A percentile compares a stretch with the other conserved stretches of the same genome.
These are phyloP conservation scores for Clavelina lepadiformis DNA, from an alignment of 23 tunicate genomes.

Conservation along the genomic window DNA sequence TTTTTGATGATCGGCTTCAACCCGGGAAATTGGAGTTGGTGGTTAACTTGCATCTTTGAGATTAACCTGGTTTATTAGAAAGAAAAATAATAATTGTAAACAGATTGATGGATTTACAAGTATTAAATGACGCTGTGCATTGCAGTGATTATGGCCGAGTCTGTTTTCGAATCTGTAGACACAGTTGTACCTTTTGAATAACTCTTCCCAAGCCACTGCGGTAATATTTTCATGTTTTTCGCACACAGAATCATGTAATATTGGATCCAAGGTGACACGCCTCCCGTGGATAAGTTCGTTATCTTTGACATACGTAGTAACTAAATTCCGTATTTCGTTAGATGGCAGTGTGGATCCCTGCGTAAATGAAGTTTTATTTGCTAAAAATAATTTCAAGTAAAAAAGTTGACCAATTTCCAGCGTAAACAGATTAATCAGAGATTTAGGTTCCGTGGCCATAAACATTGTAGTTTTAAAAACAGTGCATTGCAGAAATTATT, in stretches of 20 bases:
- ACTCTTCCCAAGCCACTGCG: constrained; percentile 61
- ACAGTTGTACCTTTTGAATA: constrained; percentile 44
- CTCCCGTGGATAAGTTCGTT: constrained; percentile 37
- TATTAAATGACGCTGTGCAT: too few relatives aligned
- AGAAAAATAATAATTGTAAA: too few relatives aligned
- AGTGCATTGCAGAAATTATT: too few relatives aligned
- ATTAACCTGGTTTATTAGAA: constrained; percentile 39
- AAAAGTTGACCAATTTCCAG: too few relatives aligned
- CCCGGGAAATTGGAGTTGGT: constrained; percentile 64
- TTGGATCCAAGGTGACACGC: constrained; percentile 78
- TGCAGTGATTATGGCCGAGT: too few relatives aligned
- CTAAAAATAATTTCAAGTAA: too few relatives aligned
- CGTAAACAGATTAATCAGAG: too few relatives aligned
- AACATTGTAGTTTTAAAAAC: too few relatives aligned
- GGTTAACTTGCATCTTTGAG: constrained; percentile 52
- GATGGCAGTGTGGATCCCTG: constrained; percentile 45
- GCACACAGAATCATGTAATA: constrained; percentile 54
- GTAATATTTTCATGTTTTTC: constrained; percentile 37
- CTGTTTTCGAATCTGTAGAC: background rate
- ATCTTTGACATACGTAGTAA: constrained; percentile 50
- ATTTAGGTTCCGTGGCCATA: too few relatives aligned
- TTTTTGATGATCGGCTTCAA: constrained; percentile 59
- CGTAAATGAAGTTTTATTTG: too few relatives aligned
- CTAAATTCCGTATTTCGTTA: constrained; percentile 33
- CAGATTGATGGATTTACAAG: too few relatives aligned